Conservation (phyloP, 2,888 invertebrate genomes). For the Drosophila putrida region DNA sequence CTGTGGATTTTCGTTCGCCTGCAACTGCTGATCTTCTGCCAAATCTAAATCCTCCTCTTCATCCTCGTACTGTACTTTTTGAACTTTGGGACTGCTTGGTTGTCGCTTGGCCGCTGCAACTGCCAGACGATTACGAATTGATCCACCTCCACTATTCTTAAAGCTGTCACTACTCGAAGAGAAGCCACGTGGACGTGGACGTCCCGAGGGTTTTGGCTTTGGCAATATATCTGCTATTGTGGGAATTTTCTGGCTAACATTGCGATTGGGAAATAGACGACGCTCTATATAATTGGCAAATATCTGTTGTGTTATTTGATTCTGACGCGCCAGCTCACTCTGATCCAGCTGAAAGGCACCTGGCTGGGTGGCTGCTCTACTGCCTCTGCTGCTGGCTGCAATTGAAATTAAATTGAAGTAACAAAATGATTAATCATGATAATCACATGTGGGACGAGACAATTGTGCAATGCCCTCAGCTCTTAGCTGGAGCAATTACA, state of each 20-base stretch:
- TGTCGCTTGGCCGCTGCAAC: conserved; percentile 53
- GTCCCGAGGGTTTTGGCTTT: conserved; percentile 80
- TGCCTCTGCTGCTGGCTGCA: conserved; percentile 58
- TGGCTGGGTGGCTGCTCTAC: conserved; percentile 2
- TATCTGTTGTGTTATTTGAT: conserved; percentile 91
- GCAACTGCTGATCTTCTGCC: conserved; percentile 51
- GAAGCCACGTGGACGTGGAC: conserved; percentile 78
- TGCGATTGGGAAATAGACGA: conserved; percentile 88
- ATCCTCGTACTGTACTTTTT: conserved; percentile 45
- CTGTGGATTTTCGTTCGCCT: conserved; percentile 43
- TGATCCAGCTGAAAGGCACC: conserved; percentile 79
- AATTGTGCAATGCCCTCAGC: conserved; percentile 50
- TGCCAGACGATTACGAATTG: conserved; percentile 64
- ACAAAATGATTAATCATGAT: conserved; percentile 61
- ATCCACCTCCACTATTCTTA: conserved; percentile 57
- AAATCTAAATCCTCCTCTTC: conserved; percentile 35
- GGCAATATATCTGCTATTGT: conserved; percentile 89
- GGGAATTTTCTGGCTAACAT: conserved; percentile 86
- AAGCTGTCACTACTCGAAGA: conserved; percentile 55
- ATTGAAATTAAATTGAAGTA: conserved; percentile 47
- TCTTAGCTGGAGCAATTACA: conserved; percentile 63
- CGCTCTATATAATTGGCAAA: conserved; percentile 91
- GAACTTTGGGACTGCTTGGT: conserved; percentile 7
- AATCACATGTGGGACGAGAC: conserved; percentile 58
- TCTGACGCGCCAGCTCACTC: conserved; percentile 90